Evolutionary conservation across 2,113 vertebrate genomes (phyloP).

Genomic region (Ceyx margarethae): DNA sequence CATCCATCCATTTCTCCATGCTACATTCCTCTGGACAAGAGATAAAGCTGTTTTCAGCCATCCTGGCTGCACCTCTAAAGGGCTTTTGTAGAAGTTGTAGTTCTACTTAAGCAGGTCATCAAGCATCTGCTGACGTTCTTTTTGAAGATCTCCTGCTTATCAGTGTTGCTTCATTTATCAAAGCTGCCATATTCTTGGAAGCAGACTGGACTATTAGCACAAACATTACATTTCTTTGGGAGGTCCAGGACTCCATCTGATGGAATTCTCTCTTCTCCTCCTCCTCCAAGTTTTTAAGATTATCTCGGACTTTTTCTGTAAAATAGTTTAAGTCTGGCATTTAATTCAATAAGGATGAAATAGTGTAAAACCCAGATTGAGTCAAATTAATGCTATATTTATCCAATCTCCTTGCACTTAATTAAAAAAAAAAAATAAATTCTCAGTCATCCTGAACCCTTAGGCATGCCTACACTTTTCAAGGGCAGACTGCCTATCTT

Average conservation of each 20-base stretch:
- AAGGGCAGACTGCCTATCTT: background rate
- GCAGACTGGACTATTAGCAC: background rate
- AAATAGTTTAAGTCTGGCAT: background rate
- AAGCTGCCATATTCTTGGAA: constrained; percentile 52
- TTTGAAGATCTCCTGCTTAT: constrained; percentile 6
- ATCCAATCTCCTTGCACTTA: background rate
- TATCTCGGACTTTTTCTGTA: background rate
- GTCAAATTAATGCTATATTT: background rate
- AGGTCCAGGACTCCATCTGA: constrained; percentile 41
- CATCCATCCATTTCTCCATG: background rate
- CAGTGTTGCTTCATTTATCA: constrained; percentile 37
- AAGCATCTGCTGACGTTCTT: constrained; percentile 29
- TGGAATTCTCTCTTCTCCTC: background rate
- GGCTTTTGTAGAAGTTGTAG: background rate
- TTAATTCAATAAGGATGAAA: constrained; percentile 23
- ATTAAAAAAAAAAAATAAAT: background rate
- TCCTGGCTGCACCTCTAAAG: constrained; percentile 3
- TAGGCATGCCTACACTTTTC: background rate
- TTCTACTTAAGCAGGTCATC: constrained; percentile 4
- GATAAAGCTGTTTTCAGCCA: constrained; percentile 35
- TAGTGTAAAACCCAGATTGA: background rate
- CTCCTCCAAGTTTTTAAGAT: constrained; percentile 21
- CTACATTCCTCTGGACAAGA: background rate
- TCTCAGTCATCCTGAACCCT: background rate
- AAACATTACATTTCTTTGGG: constrained; percentile 20